Evolutionary conservation across 2,797 vertebrate species (phyloP), one percentile per base, ranked within the genome.

Genomic region (Anisognathus igniventris): DNA sequence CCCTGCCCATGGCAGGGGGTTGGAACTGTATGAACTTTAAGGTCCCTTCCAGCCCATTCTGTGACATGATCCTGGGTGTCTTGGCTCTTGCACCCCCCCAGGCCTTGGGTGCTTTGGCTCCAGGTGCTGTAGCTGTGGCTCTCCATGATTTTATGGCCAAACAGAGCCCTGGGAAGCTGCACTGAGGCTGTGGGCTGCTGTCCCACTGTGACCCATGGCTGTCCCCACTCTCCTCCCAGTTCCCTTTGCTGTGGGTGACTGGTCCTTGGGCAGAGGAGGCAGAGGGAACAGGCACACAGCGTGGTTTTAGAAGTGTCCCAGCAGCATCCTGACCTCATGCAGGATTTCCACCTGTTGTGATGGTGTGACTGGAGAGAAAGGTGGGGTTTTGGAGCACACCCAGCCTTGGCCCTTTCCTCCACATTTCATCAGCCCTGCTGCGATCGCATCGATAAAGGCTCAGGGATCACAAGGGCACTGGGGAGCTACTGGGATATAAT

Each of bases 401-500:
- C 60, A 76, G 35, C 44, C 70, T 75, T 57, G 57, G 53, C 62
- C 74, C 37, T 81, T 86, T 74, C 21, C 60, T 92, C 79, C 56
- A 73, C 3, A 0, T 88, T 90, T 77, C 57, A 10, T 72, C 79
- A 71, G 60, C 39, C 42, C 18, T 40, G n/a, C 22, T 94, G 85
- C 3, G 44, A 53, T 39, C 1, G 0, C 57, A 25, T 79, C 0
- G 11, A 39, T 73, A 85, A 73, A 91, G 80, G 75, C 76, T 9
- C 90, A 89, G 72, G 33, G 73, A 84, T 91, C 85, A 31, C 85
- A 19, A 4, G 85, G 68, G 50, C 5, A 0, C 89, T 88, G 65
- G 66, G 88, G 76, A 90, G 72, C 86, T 85, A 40, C 91, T 85
- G 88, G 89, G 91, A 79, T 96, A 72, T 95, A 94, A 95, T 95